Conservation (phyloP, 2,113 vertebrate species). For the Nansenia antarctica region DNA sequence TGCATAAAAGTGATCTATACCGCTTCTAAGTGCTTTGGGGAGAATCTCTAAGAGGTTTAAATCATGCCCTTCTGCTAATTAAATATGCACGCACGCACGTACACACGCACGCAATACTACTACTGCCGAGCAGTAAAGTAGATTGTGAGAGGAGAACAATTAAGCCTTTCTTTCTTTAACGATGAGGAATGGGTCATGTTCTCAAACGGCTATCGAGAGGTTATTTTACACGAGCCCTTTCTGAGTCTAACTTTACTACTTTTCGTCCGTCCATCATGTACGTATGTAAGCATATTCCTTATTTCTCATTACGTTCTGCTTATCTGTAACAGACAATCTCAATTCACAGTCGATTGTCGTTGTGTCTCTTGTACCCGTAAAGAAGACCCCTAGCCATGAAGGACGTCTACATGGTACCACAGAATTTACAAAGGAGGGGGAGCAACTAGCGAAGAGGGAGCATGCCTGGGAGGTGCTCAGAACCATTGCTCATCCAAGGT, state of each 20-base stretch:
- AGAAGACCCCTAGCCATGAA: too few species aligned
- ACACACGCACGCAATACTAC: neutral
- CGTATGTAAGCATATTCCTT: neutral
- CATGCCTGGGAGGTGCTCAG: neutral
- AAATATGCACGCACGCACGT: too few species aligned
- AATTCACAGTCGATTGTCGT: neutral
- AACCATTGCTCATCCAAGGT: neutral
- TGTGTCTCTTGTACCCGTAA: neutral
- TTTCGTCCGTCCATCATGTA: neutral
- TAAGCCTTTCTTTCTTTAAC: conserved; percentile 10
- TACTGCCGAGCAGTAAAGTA: neutral
- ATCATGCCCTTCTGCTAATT: neutral
- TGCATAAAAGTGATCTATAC: neutral
- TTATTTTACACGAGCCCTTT: neutral
- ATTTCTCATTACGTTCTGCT: too few species aligned
- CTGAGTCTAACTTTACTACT: neutral
- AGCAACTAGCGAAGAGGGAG: too few species aligned
- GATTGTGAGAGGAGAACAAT: conserved; percentile 29
- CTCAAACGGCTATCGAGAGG: neutral
- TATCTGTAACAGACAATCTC: neutral
- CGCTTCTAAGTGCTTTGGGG: neutral
- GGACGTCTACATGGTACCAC: neutral
- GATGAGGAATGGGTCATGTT: conserved; percentile 9
- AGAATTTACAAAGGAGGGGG: too few species aligned
- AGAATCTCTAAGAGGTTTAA: neutral